These are phyloP conservation scores for Hypothenemus hampei DNA, from an alignment of 1,140 invertebrate species.

Conservation along the genomic window DNA sequence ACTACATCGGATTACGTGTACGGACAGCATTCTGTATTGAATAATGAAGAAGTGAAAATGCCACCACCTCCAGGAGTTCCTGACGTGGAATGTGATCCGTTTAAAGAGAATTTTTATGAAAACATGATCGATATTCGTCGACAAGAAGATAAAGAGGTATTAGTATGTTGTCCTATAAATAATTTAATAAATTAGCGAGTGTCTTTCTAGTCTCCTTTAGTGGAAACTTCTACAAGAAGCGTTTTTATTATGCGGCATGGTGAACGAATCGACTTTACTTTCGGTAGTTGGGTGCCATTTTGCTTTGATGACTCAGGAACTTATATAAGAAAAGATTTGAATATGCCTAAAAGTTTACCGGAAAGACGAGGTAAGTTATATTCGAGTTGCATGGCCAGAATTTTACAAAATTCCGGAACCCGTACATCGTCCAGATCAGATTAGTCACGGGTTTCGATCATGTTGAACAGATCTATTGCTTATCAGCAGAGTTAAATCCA, in stretches of 20 bases:
- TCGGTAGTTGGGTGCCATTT: constrained; percentile 80
- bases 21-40: constrained; percentile 20
- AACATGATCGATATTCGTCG: constrained; percentile 29
- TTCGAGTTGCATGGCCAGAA: no score
- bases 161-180: neutral
- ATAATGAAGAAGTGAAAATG: constrained; percentile 12
- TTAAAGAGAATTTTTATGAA: constrained; percentile 27
- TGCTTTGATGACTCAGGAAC: constrained; percentile 77
- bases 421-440: no score
- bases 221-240: constrained; percentile 46
- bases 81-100: constrained; percentile 11
- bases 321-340: constrained; percentile 79
- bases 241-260: constrained; percentile 81
- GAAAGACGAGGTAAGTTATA: constrained; percentile 45
- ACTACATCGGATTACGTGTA: neutral
- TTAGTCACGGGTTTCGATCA: no score
- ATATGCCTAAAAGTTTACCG: constrained; percentile 76
- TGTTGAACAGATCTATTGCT: no score
- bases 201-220: constrained; percentile 4
- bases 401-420: no score
- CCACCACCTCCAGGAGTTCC: constrained; percentile 10
- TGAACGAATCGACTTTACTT: constrained; percentile 87
- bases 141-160: constrained; percentile 9
- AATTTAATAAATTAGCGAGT: neutral
- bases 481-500: no score